Percentiles rank a stretch among this genome's conserved stretches.
These are phyloP conservation scores for Lasioglossum lativentre DNA, from an alignment of 2,888 invertebrate genomes.

Conservation along the genomic window DNA sequence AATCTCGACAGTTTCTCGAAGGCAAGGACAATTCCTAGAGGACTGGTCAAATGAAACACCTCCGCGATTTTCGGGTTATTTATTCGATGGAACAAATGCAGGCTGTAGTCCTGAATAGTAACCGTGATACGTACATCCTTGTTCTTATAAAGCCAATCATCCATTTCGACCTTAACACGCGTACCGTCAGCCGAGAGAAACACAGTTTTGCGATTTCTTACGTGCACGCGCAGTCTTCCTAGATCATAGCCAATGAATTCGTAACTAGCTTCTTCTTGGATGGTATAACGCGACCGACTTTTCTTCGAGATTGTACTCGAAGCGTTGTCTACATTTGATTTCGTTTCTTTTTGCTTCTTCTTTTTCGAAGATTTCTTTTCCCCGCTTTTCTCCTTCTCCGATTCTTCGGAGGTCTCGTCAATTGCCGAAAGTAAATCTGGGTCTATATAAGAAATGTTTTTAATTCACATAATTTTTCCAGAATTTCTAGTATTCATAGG, in stretches of 20 bases:
- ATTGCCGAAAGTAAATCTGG: neutral
- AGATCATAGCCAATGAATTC: slow-evolving; percentile 80
- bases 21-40: slow-evolving; percentile 73
- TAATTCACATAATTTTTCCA: neutral
- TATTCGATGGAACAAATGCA: slow-evolving; percentile 68
- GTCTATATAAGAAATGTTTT: neutral
- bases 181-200: slow-evolving; percentile 76
- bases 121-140: slow-evolving; percentile 70
- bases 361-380: slow-evolving; percentile 22
- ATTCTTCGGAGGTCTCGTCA: neutral
- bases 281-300: slow-evolving; percentile 39
- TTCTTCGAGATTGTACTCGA: slow-evolving; percentile 54
- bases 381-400: slow-evolving; percentile 16
- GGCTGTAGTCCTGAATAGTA: slow-evolving; percentile 59
- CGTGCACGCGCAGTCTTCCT: slow-evolving; percentile 73
- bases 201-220: slow-evolving; percentile 65
- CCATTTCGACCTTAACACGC: slow-evolving; percentile 69
- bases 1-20: slow-evolving; percentile 62
- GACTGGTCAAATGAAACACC: slow-evolving; percentile 76
- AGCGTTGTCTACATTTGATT: slow-evolving; percentile 32
- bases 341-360: slow-evolving; percentile 34
- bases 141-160: slow-evolving; percentile 73
- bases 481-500: neutral
- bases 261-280: slow-evolving; percentile 56
- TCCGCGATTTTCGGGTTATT: slow-evolving; percentile 25